phyloP scores from a whole-genome alignment of 2,888 invertebrate genomes.

The Monoplex corrugatus region DNA sequence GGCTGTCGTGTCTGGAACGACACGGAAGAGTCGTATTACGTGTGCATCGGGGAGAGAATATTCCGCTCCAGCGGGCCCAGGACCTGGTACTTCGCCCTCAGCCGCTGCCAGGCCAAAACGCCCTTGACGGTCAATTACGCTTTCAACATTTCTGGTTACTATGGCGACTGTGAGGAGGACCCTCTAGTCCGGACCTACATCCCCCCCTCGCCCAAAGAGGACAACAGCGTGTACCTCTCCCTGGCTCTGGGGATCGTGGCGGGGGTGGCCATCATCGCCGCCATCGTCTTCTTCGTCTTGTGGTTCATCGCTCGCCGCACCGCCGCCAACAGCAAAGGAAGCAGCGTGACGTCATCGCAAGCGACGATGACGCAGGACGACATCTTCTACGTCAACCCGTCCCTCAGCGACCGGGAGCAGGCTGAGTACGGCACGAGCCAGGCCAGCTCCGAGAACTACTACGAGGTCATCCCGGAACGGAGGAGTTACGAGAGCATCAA shows the following conservation, averaged over 20 bases:
- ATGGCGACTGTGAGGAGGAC: constrained; percentile 76
- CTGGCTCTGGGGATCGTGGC: constrained; percentile 73
- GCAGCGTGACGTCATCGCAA: constrained; percentile 76
- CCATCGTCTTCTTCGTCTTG: constrained; percentile 70
- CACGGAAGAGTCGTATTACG: constrained; percentile 68
- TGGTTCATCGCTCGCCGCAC: constrained; percentile 69
- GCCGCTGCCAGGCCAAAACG: constrained; percentile 65
- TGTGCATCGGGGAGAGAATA: constrained; percentile 74
- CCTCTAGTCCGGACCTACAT: constrained; percentile 69
- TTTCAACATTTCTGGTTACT: constrained; percentile 73
- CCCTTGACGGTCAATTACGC: constrained; percentile 72
- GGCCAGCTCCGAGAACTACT: constrained; percentile 77
- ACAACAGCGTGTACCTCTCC: constrained; percentile 66
- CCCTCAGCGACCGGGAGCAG: constrained; percentile 73
- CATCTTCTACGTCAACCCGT: constrained; percentile 78
- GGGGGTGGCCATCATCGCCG: constrained; percentile 69
- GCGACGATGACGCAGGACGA: constrained; percentile 77
- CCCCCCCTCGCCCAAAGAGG: constrained; percentile 57
- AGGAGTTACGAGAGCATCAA: constrained; percentile 77
- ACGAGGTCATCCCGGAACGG: constrained; percentile 77
- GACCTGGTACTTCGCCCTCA: constrained; percentile 75
- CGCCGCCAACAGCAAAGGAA: constrained; percentile 65
- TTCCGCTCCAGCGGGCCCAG: constrained; percentile 71
- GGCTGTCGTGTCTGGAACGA: constrained; percentile 70
- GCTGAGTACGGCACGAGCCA: constrained; percentile 73